Conservation (phyloP, 2,113 vertebrate species). For the Cygnus buccinator region DNA sequence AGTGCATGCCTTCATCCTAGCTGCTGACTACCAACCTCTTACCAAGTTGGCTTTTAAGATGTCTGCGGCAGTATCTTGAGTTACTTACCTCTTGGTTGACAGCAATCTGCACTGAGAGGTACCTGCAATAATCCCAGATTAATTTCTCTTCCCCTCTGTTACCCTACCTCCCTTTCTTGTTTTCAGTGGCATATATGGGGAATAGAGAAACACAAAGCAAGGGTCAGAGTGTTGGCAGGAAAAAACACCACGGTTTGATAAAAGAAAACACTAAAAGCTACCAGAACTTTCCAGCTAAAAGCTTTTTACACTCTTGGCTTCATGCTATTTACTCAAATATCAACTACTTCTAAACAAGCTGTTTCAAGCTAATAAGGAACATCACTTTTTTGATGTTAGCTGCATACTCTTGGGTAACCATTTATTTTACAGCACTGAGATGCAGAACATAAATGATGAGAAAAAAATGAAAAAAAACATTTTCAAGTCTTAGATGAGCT, state of each 20-base stretch:
- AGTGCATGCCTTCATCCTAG: not conserved
- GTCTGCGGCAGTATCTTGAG: not conserved
- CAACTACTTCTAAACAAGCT: not conserved
- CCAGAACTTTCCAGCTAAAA: not conserved
- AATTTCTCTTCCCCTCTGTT: not conserved
- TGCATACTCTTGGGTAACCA: not conserved
- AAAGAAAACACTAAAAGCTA: conserved; percentile 3
- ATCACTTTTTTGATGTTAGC: not conserved
- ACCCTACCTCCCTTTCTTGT: not conserved
- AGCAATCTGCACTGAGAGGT: no score
- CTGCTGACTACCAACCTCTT: not conserved
- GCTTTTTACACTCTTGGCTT: not conserved
- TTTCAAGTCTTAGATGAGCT: not conserved
- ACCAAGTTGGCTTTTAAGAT: not conserved
- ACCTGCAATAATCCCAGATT: not conserved
- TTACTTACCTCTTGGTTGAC: not conserved
- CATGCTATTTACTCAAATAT: not conserved
- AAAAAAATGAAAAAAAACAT: not conserved
- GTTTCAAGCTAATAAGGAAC: not conserved
- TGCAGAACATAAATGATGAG: not conserved
- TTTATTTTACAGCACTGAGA: not conserved
- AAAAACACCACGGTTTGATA: not conserved
- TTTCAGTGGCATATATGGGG: not conserved
- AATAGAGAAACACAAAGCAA: not conserved
- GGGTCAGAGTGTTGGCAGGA: not conserved